Base-by-base conservation (phyloP, 2,113 vertebrate genomes). In the Oncorhynchus clarkii region DNA sequence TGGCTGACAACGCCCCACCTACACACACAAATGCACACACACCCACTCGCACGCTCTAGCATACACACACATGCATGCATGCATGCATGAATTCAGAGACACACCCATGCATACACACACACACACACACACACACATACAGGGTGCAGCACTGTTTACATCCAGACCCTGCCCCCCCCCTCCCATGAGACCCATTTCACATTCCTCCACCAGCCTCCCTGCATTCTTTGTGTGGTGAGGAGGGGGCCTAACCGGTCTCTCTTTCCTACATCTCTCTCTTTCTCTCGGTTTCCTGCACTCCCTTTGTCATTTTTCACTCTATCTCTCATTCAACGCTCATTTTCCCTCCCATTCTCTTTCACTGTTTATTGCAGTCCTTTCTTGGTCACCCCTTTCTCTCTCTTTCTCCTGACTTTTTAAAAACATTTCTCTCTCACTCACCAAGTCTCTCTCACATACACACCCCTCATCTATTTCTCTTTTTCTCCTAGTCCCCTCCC, bases 101-200 rank as follows among this genome's bases (percentile, higher is more conserved):
- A 18, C 49, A n/a, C 66, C 24, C 45, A 57, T 16, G 51, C 26
- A 39, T 16, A 2, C 27, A 26, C 3, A 26, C 34, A 24, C 54
- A 22, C 60, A 48, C 72, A 74, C 67, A 73, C 57, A 74, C 70
- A 81, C 81, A 78, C 9, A 45, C 39, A 45, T 73, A 82, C 80
- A 82, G 9, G 39, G 73, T 77, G 66, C 75, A 71, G 76, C 67
- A 80, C 67, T 87, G 85, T 86, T 85, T 88, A 88, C 85, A 84
- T 86, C 78, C 82, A 69, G 80, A 77, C 74, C 81, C 76, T 85
- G 82, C 76, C 80, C 85, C 82, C 84, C 72, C 81, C 82, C 72
- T 81, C 87, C 85, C 85, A 49, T 76, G 84, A 82, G 87, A 87
- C 83, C 82, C 85, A 87, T 89, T 89, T 82, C 71, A 87, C 85